Conservation (phyloP, 2,888 invertebrate genomes). For the Rhagium mordax region DNA sequence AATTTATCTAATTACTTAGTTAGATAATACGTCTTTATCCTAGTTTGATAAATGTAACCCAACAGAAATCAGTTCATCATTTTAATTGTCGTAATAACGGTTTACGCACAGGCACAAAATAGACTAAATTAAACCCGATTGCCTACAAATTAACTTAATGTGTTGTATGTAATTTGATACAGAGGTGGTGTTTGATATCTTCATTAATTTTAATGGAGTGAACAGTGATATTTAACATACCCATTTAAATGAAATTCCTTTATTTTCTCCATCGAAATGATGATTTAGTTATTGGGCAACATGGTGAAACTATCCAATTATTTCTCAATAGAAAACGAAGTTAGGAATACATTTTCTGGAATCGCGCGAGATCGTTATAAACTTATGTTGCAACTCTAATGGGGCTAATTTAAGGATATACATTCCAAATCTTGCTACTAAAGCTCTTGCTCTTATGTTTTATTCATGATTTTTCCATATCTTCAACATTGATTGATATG, state of each 20-base stretch:
- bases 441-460: too few species aligned
- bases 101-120: neutral
- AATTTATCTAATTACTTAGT: too few species aligned
- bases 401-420: too few species aligned
- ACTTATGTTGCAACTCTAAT: too few species aligned
- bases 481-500: too few species aligned
- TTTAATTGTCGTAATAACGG: neutral
- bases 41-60: neutral
- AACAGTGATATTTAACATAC: neutral
- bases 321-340: too few species aligned
- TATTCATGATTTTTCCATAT: too few species aligned
- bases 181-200: neutral
- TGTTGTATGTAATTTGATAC: slow-evolving; percentile 13
- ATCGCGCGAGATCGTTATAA: too few species aligned
- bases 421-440: too few species aligned
- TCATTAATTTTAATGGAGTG: neutral
- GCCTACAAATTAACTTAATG: neutral
- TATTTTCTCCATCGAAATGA: neutral
- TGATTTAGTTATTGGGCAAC: too few species aligned
- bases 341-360: too few species aligned
- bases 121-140: neutral
- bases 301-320: too few species aligned
- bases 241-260: neutral
- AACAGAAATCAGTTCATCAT: neutral
- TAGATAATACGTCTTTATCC: neutral